Percentiles rank a stretch among this genome's conserved stretches.
These are phyloP conservation scores for Phodopus roborovskii DNA, from an alignment of 2,113 vertebrate species.

Conservation along the genomic window DNA sequence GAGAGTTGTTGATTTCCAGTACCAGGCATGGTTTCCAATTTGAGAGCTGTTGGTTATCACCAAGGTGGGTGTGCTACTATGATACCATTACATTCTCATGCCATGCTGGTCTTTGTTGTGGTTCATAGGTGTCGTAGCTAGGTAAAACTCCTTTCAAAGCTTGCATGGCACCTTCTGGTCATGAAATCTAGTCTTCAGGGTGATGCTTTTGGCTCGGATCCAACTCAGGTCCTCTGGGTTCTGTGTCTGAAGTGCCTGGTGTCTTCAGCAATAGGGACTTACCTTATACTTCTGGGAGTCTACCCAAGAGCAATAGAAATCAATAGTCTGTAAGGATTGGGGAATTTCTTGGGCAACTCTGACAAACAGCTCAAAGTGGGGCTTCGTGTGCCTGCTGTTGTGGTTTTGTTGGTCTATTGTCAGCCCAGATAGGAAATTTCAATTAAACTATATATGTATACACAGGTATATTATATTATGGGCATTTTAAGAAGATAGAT, in stretches of 20 bases:
- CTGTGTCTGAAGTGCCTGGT: neutral
- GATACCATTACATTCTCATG: neutral
- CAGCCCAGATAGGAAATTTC: neutral
- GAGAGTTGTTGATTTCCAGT: neutral
- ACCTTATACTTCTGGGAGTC: neutral
- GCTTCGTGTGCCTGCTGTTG: neutral
- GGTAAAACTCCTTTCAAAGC: neutral
- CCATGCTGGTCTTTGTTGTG: neutral
- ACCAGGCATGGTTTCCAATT: neutral
- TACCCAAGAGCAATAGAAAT: neutral
- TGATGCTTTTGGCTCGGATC: neutral
- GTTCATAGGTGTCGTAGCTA: neutral
- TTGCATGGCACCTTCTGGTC: neutral
- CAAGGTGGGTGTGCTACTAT: neutral
- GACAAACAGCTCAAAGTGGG: neutral
- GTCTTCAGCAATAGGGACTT: neutral
- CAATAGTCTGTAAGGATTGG: neutral
- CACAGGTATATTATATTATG: neutral
- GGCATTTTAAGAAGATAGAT: neutral
- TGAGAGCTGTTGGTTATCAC: neutral
- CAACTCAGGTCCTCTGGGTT: neutral
- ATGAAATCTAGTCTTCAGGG: neutral
- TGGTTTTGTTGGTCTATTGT: neutral
- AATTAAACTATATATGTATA: neutral
- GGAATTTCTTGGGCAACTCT: neutral